Evolutionary conservation across 2,888 invertebrate species (phyloP).

Genomic region (Germaria angustata): DNA sequence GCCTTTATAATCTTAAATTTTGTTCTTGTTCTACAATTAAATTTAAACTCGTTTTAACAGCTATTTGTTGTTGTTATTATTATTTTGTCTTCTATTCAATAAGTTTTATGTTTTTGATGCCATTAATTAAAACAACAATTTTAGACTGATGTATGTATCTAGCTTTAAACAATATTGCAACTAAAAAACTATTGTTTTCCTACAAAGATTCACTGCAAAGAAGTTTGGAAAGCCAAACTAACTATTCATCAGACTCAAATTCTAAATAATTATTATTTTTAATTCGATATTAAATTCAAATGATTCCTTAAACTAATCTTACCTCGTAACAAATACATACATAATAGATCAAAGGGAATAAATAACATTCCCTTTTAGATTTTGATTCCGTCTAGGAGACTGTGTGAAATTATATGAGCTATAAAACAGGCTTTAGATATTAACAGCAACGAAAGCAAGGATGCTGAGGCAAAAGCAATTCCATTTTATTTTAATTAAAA

Average conservation of each 20-base stretch:
- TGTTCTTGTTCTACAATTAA: conserved; percentile 45
- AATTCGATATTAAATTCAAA: neutral
- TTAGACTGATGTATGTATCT: neutral
- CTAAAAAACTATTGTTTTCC: neutral
- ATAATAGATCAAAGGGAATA: neutral
- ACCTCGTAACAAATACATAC: neutral
- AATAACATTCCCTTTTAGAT: no score
- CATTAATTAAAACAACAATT: conserved; percentile 16
- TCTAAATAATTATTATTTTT: no score
- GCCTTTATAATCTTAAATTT: conserved; percentile 46
- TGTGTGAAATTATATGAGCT: no score
- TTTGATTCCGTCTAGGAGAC: neutral
- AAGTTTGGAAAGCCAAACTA: no score
- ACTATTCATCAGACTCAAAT: no score
- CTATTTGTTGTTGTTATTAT: conserved; percentile 30
- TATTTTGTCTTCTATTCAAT: conserved; percentile 4
- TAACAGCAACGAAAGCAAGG: neutral
- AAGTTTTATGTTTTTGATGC: neutral
- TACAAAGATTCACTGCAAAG: neutral
- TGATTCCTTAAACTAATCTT: neutral
- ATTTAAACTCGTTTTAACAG: conserved; percentile 58
- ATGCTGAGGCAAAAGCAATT: neutral
- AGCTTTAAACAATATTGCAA: neutral
- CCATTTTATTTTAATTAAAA: neutral
- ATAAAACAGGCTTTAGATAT: neutral